A percentile compares a stretch with the other conserved stretches of the same genome.
These are phyloP conservation scores for Podabrus alpinus DNA, from an alignment of 2,888 invertebrate species.

Conservation along the genomic window DNA sequence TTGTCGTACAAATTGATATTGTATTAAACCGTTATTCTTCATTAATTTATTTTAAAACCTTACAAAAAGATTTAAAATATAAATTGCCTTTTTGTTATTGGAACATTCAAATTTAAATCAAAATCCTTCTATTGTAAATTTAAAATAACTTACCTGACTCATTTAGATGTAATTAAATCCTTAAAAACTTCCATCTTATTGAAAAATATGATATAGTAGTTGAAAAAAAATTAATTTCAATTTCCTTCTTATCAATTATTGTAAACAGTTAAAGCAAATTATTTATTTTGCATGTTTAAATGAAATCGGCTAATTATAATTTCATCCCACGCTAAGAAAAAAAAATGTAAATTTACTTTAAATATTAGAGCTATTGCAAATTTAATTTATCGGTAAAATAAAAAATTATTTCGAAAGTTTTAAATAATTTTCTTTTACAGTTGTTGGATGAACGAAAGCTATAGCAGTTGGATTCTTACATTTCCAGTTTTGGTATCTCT, in stretches of 20 bases:
- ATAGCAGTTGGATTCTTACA: conserved; percentile 66
- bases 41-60: no score
- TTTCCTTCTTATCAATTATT: background rate
- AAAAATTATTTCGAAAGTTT: background rate
- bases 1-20: background rate
- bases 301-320: background rate
- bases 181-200: background rate
- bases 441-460: conserved; percentile 70
- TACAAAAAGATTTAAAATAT: background rate
- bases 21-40: no score
- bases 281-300: background rate
- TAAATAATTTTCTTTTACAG: conserved; percentile 50
- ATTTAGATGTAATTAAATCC: background rate
- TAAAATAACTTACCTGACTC: background rate
- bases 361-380: background rate
- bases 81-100: background rate
- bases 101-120: background rate
- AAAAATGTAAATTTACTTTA: background rate
- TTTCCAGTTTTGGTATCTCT: conserved; percentile 66
- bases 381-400: background rate
- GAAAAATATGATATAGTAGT: background rate
- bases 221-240: background rate
- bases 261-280: background rate
- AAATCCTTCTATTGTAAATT: background rate
- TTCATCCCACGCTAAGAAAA: background rate